Evolutionary conservation across 2,113 vertebrate species (phyloP).

Genomic region (Rynchops niger): DNA sequence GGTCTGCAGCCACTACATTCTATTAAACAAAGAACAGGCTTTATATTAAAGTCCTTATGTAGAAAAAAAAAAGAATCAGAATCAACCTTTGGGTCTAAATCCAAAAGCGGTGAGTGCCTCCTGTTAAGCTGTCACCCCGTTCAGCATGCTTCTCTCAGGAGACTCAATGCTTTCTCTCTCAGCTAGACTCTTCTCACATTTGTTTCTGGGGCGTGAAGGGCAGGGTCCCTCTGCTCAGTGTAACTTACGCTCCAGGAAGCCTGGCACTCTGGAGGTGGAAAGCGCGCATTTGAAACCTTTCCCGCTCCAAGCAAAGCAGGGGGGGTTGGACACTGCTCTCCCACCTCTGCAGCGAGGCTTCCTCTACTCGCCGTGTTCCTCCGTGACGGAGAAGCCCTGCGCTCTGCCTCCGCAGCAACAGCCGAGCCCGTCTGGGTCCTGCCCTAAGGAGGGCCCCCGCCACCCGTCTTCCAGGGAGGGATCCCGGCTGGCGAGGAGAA

Average conservation of each 20-base stretch:
- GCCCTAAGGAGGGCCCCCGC: rapidly evolving
- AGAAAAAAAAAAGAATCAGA: background rate
- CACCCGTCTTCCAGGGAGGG: background rate
- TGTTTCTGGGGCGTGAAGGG: background rate
- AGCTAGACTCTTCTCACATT: background rate
- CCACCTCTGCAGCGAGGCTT: background rate
- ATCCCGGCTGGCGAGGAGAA: background rate
- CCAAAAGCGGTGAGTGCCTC: background rate
- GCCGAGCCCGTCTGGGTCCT: rapidly evolving
- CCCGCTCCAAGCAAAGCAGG: background rate
- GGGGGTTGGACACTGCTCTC: background rate
- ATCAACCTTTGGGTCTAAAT: background rate
- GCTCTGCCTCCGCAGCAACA: background rate
- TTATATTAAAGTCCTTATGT: background rate
- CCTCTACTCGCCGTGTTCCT: rapidly evolving
- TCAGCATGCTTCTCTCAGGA: background rate
- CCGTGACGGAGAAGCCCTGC: rapidly evolving
- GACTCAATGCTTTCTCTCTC: background rate
- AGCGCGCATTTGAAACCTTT: rapidly evolving
- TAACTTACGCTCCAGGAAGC: rapidly evolving
- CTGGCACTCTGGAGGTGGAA: background rate
- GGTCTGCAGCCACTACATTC: no score
- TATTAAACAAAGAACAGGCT: background rate
- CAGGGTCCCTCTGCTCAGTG: rapidly evolving
- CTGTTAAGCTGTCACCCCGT: background rate